These are phyloP conservation scores for Gallinago nigripennis DNA, from an alignment of 2,797 vertebrate genomes.

Conservation along the genomic window DNA sequence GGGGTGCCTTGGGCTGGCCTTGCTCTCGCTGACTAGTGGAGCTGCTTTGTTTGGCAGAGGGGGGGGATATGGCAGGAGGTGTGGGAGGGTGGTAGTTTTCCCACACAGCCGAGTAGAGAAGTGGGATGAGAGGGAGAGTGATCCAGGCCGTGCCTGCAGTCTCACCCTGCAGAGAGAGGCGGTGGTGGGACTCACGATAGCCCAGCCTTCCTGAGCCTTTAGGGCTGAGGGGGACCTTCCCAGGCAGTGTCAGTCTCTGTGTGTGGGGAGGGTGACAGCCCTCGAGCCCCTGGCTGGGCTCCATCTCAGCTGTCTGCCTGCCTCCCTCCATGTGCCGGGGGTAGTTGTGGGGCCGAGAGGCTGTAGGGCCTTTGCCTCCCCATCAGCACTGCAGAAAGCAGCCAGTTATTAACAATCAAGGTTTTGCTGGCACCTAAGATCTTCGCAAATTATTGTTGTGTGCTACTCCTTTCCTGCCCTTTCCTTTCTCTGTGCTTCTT, in stretches of 20 bases:
- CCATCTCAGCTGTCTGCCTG: not conserved
- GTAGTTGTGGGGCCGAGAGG: not conserved
- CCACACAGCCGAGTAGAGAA: not conserved
- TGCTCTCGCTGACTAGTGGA: not conserved
- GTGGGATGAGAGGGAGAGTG: not conserved
- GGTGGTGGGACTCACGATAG: accelerated
- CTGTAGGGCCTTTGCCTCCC: not conserved
- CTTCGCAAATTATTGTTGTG: slow-evolving; percentile 21
- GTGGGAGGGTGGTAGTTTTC: not conserved
- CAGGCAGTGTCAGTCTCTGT: accelerated
- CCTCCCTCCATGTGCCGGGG: accelerated
- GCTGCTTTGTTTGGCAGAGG: not conserved
- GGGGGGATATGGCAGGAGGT: not conserved
- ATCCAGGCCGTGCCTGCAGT: not conserved
- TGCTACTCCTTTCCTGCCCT: not conserved
- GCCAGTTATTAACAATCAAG: not conserved
- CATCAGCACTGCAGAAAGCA: not conserved
- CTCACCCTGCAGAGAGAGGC: not conserved
- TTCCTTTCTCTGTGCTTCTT: slow-evolving; percentile 12
- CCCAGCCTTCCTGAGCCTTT: not conserved
- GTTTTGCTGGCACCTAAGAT: not conserved
- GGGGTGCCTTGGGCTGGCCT: not conserved
- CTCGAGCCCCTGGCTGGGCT: not conserved
- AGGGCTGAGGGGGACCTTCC: not conserved
- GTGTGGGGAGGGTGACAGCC: not conserved